Evolutionary conservation across 2,113 vertebrate species (phyloP), one percentile per base, ranked within the genome.

Genomic region (Zootoca vivipara): DNA sequence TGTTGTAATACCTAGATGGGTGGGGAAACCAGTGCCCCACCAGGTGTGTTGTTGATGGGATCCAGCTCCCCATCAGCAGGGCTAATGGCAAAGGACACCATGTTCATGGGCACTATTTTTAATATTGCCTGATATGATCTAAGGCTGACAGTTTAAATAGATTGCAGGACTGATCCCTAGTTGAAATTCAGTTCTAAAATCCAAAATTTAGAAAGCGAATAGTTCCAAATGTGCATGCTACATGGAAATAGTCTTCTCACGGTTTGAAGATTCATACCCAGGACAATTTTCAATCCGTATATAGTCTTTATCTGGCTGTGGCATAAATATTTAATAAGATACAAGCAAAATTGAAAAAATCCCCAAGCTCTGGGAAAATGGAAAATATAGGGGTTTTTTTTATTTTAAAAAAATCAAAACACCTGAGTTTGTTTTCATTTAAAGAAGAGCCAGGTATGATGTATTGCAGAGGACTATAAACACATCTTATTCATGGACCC

Each of bases 301-400:
- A 42, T 42, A 35, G 24, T 64, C 10, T 75, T 40, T 72, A 62
- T 67, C 35, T 85, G 35, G 22, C 84, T 78, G 9, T 30, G 5
- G 22, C 20, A 65, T 77, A 42, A 85, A 85, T n/a, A 79, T 52
- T 86, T 35, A 86, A 56, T 86, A 78, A 46, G n/a, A 85, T 7
- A 6, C 26, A 85, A 58, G 74, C 12, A 35, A 81, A 15, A 20
- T 5, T 69, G 42, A 72, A 79, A 80, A 79, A 72, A 82, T 24
- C 56, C 9, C 52, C 70, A 40, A 24, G 28, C 40, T 5, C 40
- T 79, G 78, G 4, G 13, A 24, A 33, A 78, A 62, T 18, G 75
- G 12, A 62, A 87, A 62, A 69, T 20, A 81, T 40, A 46, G 1
- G n/a, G n/a, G n/a, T n/a, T n/a, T n/a, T n/a, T n/a, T n/a, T 8